Evolutionary conservation across 2,888 invertebrate genomes (phyloP).

Genomic region (Druceiella hillmani): DNA sequence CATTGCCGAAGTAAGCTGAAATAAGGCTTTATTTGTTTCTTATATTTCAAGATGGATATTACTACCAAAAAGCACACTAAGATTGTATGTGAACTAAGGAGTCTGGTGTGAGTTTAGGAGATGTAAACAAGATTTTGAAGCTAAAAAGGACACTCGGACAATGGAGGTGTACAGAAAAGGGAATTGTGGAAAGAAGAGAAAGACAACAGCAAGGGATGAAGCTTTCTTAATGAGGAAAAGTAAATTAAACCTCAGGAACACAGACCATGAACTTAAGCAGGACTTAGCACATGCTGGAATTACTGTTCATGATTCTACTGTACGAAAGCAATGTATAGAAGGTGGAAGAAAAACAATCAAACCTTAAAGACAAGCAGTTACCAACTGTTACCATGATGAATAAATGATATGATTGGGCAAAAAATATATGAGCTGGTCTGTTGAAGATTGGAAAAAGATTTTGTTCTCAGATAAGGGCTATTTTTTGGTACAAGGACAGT

Average conservation of each 20-base stretch:
- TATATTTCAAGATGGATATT: too few relatives aligned
- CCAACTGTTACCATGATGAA: not conserved
- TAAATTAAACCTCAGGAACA: too few relatives aligned
- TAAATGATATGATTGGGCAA: conserved; percentile 1
- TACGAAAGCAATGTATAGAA: not conserved
- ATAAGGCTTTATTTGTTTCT: too few relatives aligned
- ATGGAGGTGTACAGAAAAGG: not conserved
- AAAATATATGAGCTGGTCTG: not conserved
- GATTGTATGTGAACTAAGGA: not conserved
- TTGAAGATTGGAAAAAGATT: not conserved
- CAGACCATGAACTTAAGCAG: not conserved
- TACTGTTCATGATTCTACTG: too few relatives aligned
- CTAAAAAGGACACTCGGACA: not conserved
- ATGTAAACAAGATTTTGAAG: not conserved
- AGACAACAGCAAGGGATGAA: not conserved
- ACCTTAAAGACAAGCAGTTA: too few relatives aligned
- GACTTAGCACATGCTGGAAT: not conserved
- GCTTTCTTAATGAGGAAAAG: not conserved
- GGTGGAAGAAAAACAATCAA: not conserved
- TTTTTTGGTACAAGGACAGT: too few relatives aligned
- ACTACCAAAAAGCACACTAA: not conserved
- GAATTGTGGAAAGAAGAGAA: not conserved
- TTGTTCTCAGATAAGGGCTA: not conserved
- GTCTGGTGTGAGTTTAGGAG: not conserved
- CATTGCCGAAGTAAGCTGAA: too few relatives aligned